phyloP scores from a whole-genome alignment of 2,888 invertebrate genomes.

The Philopedon plagiatum region DNA sequence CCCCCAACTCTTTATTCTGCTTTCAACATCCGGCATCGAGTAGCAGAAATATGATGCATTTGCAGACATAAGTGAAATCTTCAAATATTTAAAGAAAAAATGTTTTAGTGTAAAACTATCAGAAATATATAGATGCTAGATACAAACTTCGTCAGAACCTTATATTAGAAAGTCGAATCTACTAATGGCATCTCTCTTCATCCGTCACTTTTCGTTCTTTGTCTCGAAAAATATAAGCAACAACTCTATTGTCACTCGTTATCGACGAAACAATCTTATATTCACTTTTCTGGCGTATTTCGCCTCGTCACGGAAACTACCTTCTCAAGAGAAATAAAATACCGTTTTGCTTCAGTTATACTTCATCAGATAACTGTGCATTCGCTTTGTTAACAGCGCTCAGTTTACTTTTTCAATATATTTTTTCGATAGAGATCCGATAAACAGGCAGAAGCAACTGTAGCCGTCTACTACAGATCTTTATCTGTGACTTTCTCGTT shows the following conservation, averaged over 20 bases:
- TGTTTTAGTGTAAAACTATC: too few relatives aligned
- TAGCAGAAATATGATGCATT: too few relatives aligned
- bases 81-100: too few relatives aligned
- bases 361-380: conserved; percentile 25
- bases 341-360: conserved; percentile 13
- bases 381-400: conserved; percentile 18
- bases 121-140: too few relatives aligned
- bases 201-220: neutral
- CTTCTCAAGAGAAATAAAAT: conserved; percentile 14
- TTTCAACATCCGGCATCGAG: too few relatives aligned
- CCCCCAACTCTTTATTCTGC: too few relatives aligned
- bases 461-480: conserved; percentile 15
- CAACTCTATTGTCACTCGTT: neutral
- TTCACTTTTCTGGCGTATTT: neutral
- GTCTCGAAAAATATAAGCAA: neutral
- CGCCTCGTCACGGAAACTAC: conserved; percentile 15
- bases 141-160: too few relatives aligned
- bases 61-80: too few relatives aligned
- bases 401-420: conserved; percentile 23
- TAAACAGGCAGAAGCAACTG: conserved; percentile 19
- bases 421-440: conserved; percentile 13
- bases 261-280: conserved; percentile 1
- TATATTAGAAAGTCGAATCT: too few relatives aligned
- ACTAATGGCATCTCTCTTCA: too few relatives aligned
- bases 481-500: conserved; percentile 19